phyloP scores from a whole-genome alignment of 2,113 vertebrate species.

The Arenaria interpres region DNA sequence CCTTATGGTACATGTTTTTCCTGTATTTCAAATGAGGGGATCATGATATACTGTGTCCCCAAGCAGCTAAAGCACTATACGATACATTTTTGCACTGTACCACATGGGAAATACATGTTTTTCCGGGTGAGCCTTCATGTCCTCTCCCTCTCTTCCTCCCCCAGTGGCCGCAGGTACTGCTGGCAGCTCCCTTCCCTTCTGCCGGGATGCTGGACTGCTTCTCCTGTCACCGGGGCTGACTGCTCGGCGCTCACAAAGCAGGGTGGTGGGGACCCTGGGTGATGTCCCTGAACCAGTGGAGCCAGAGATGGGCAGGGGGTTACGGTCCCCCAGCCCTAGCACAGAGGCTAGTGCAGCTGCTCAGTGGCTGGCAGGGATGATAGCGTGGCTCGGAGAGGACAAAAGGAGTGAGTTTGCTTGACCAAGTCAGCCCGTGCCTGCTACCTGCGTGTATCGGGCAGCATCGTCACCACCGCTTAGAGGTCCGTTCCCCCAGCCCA shows the following conservation, averaged over 20 bases:
- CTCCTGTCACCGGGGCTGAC: background rate
- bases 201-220: background rate
- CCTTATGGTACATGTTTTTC: background rate
- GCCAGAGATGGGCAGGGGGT: background rate
- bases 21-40: background rate
- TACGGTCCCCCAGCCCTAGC: background rate
- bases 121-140: background rate
- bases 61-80: background rate
- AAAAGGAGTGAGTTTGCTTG: background rate
- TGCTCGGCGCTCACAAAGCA: background rate
- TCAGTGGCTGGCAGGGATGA: background rate
- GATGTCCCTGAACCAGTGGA: background rate
- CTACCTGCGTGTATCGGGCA: background rate
- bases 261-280: background rate
- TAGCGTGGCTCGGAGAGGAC: background rate
- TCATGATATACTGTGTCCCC: background rate
- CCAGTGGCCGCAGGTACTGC: fast-evolving
- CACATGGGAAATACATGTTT: background rate
- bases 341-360: background rate
- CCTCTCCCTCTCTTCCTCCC: background rate
- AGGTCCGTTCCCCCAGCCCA: background rate
- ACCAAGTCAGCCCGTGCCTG: background rate
- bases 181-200: background rate
- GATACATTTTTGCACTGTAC: background rate
- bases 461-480: background rate